Base-by-base conservation (phyloP, 1,140 invertebrate genomes). In the Eufriesea mexicana region DNA sequence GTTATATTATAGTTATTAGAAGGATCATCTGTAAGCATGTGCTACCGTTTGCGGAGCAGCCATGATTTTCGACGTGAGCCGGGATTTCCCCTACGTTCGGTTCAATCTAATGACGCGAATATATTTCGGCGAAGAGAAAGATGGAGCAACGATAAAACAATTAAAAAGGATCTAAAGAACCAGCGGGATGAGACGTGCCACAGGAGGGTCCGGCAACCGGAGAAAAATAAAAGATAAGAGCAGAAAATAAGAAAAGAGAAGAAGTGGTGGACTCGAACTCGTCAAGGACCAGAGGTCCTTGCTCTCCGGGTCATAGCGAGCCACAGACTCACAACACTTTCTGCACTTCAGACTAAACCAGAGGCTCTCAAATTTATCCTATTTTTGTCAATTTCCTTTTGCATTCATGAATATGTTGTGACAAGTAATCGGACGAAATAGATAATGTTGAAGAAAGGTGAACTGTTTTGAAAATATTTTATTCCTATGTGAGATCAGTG, bases 221-320 rank as follows among this genome's bases (percentile, higher is more conserved):
- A 72, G 84, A 84, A 76, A 84, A 85, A 85, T 81, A 87, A 83
- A 84, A 54, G 75, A 82, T 79, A 85, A 86, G 61, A 86, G 45
- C 35, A 83, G 66, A 86, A 85, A 89, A 84, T 79, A 88, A 87
- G 79, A 70, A 79, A 67, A 77, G 79, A 73, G 85, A 78, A 84
- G 83, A 88, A 79, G 68, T 73, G 84, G 81, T 80, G 88, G 84
- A 85, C 86, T 87, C 87, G 86, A 88, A 86, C 88, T 89, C 89
- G 88, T 92, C 92, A 93, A 93, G 92, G 92, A 89, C 92, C 91
- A 91, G 89, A 91, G 92, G 92, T 93, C 92, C 89, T 93, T 93
- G 92, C 92, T 91, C 92, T 90, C 92, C 83, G 86, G 89, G 88
- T 90, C 91, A 91, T 91, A 91, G 87, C 89, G 74, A 75, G 86